Conservation (phyloP, 2,797 vertebrate species). For the Poeciliopsis gracilis region DNA sequence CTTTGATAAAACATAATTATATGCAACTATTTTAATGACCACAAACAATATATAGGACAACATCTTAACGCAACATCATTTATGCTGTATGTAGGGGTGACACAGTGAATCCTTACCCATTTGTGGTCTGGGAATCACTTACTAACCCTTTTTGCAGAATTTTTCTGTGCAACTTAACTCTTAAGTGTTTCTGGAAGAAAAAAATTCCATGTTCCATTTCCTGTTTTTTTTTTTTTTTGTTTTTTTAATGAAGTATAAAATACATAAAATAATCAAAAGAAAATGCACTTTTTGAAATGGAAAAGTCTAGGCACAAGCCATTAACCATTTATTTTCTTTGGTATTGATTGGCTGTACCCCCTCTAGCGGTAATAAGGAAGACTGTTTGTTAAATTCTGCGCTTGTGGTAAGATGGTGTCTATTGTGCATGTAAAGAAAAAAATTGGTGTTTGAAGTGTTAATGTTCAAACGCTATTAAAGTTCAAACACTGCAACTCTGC, state of each 20-base stretch:
- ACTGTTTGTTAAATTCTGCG: background rate
- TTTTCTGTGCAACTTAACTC: background rate
- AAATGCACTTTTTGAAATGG: background rate
- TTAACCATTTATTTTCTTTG: background rate
- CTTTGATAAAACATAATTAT: constrained; percentile 1
- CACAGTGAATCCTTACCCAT: background rate
- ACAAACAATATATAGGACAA: background rate
- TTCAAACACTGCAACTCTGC: too few relatives aligned
- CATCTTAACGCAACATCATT: background rate
- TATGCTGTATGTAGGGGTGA: background rate
- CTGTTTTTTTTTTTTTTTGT: too few relatives aligned
- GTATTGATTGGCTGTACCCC: background rate
- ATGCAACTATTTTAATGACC: constrained; percentile 22
- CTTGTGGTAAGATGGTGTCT: background rate
- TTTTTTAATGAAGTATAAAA: background rate
- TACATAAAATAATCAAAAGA: too few relatives aligned
- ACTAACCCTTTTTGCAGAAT: background rate
- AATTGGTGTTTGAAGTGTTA: too few relatives aligned
- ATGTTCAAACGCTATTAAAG: too few relatives aligned
- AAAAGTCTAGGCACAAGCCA: background rate
- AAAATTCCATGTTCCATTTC: too few relatives aligned
- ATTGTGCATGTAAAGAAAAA: too few relatives aligned
- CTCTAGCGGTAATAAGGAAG: background rate
- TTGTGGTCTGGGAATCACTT: background rate
- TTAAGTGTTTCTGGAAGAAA: background rate